These are phyloP conservation scores for Dione juno DNA, from an alignment of 2,888 invertebrate species.

Conservation along the genomic window DNA sequence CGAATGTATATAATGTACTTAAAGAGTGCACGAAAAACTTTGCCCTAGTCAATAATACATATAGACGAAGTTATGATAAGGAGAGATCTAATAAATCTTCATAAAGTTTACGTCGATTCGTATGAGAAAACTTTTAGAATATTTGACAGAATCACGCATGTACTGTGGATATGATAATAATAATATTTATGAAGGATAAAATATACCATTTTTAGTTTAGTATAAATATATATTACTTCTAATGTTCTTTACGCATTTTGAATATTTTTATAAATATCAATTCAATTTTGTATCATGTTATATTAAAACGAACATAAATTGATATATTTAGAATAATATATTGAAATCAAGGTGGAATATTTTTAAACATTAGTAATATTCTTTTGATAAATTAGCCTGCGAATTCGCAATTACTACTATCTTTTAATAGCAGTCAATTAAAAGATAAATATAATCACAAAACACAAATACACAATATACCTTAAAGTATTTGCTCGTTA, in stretches of 20 bases:
- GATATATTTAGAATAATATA: too few relatives aligned
- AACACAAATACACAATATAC: too few relatives aligned
- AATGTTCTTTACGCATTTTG: neutral
- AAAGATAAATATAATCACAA: too few relatives aligned
- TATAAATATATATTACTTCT: neutral
- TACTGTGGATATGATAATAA: neutral
- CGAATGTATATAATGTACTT: neutral
- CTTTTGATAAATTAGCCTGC: too few relatives aligned
- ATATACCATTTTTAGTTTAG: too few relatives aligned
- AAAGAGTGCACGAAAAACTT: constrained; percentile 19
- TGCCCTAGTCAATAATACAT: constrained; percentile 37
- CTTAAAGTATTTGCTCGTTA: too few relatives aligned
- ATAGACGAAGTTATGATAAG: constrained; percentile 43
- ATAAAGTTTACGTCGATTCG: constrained; percentile 41
- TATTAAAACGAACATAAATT: too few relatives aligned
- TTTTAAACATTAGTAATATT: too few relatives aligned
- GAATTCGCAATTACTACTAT: too few relatives aligned
- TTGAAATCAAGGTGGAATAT: too few relatives aligned
- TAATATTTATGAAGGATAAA: neutral
- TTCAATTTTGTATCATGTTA: constrained; percentile 1
- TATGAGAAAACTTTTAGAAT: constrained; percentile 35
- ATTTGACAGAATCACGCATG: constrained; percentile 16
- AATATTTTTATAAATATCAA: constrained; percentile 11
- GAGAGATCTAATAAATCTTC: constrained; percentile 45
- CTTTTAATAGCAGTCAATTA: too few relatives aligned